phyloP scores from a whole-genome alignment of 2,888 invertebrate species.

The Empis livida region DNA sequence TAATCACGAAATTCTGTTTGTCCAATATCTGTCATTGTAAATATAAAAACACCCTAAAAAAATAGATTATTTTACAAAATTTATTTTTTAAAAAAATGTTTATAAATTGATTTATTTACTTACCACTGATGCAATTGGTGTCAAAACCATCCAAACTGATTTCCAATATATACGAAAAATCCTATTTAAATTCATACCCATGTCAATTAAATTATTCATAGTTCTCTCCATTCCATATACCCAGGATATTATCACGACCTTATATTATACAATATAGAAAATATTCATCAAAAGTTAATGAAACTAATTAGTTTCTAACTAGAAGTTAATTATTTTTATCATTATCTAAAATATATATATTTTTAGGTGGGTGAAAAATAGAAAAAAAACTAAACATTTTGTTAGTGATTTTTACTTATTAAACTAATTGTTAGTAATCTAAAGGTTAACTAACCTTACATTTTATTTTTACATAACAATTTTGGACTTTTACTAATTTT shows the following conservation, averaged over 20 bases:
- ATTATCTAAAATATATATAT: too few species aligned
- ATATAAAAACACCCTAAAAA: slow-evolving; percentile 56
- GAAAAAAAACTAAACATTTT: too few species aligned
- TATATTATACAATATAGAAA: background rate
- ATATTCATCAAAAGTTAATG: too few species aligned
- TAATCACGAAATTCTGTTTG: slow-evolving; percentile 51
- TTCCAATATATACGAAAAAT: slow-evolving; percentile 54
- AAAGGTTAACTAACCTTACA: too few species aligned
- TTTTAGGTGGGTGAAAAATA: too few species aligned
- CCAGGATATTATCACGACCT: slow-evolving; percentile 51
- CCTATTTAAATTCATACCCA: slow-evolving; percentile 52
- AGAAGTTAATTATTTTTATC: too few species aligned
- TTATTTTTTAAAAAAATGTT: background rate
- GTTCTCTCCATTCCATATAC: slow-evolving; percentile 51
- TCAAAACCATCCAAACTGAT: slow-evolving; percentile 53
- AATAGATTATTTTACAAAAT: slow-evolving; percentile 3
- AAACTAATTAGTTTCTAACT: too few species aligned
- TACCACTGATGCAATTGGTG: slow-evolving; percentile 58
- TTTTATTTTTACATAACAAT: too few species aligned
- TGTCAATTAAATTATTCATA: slow-evolving; percentile 42
- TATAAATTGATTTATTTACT: slow-evolving; percentile 22
- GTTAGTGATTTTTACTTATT: too few species aligned
- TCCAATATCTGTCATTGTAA: slow-evolving; percentile 55
- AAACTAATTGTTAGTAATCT: too few species aligned
- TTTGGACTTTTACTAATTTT: too few species aligned